A percentile compares a stretch with the other conserved stretches of the same genome.
These are phyloP conservation scores for Apis dorsata DNA, from an alignment of 1,140 invertebrate genomes.

Conservation along the genomic window DNA sequence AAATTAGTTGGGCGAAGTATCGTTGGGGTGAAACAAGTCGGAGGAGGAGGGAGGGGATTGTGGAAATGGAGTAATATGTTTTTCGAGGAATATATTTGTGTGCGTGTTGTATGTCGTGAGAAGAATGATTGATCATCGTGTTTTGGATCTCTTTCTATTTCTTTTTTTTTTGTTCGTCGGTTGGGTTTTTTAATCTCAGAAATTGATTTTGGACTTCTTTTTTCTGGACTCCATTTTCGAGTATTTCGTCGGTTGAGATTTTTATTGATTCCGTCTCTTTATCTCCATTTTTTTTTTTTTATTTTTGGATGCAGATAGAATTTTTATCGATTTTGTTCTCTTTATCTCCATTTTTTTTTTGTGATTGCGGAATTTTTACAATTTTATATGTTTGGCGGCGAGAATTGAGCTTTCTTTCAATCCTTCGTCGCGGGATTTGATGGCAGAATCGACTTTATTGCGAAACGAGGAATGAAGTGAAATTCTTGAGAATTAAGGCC, in stretches of 20 bases:
- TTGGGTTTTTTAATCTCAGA: too few species aligned
- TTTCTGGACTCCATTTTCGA: too few species aligned
- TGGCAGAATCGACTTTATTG: too few species aligned
- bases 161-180: neutral
- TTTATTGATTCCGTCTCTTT: too few species aligned
- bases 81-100: neutral
- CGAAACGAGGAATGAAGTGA: too few species aligned
- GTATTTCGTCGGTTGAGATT: too few species aligned
- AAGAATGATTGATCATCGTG: neutral
- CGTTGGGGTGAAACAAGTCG: neutral
- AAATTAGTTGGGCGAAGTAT: constrained; percentile 32
- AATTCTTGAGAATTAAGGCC: neutral
- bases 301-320: too few species aligned
- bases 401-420: too few species aligned
- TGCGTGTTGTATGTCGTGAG: neutral
- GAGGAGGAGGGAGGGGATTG: neutral
- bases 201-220: too few species aligned
- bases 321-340: neutral
- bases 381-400: neutral
- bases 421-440: too few species aligned
- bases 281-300: too few species aligned
- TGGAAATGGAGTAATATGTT: neutral
- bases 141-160: neutral
- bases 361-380: neutral
- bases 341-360: neutral